Conservation (phyloP, 2,888 invertebrate species). For the Perdita meconis region DNA sequence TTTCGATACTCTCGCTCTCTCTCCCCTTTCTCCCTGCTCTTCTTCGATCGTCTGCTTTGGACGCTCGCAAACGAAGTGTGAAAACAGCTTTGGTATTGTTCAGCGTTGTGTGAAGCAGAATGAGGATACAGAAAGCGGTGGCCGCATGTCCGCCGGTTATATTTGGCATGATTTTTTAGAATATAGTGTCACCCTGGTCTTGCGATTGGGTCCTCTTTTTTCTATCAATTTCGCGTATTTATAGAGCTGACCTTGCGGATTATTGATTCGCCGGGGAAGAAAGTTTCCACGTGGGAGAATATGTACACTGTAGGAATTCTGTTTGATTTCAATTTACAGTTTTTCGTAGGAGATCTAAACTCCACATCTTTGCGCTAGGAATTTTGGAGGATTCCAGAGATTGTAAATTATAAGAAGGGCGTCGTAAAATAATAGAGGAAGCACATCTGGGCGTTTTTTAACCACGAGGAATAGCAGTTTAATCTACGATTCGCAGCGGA, state of each 20-base stretch:
- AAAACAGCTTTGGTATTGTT: slow-evolving; percentile 1
- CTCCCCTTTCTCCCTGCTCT: slow-evolving; percentile 34
- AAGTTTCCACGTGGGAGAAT: no score
- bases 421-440: background rate
- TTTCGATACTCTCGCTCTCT: slow-evolving; percentile 53
- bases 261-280: no score
- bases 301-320: no score
- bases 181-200: no score
- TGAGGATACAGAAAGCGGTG: slow-evolving; percentile 5
- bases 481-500: slow-evolving; percentile 15
- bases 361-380: no score
- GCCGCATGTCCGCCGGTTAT: no score
- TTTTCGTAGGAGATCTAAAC: no score
- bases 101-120: background rate
- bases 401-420: background rate
- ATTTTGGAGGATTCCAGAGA: background rate
- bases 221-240: no score
- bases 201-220: no score
- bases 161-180: no score
- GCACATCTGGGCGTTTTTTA: background rate
- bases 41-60: slow-evolving; percentile 24
- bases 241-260: no score
- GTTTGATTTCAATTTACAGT: no score
- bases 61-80: background rate
- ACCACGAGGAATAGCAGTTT: background rate